Percentiles rank a stretch among this genome's conserved stretches.
Conservation (phyloP, 2,797 vertebrate species). For the Chelonia mydas region DNA sequence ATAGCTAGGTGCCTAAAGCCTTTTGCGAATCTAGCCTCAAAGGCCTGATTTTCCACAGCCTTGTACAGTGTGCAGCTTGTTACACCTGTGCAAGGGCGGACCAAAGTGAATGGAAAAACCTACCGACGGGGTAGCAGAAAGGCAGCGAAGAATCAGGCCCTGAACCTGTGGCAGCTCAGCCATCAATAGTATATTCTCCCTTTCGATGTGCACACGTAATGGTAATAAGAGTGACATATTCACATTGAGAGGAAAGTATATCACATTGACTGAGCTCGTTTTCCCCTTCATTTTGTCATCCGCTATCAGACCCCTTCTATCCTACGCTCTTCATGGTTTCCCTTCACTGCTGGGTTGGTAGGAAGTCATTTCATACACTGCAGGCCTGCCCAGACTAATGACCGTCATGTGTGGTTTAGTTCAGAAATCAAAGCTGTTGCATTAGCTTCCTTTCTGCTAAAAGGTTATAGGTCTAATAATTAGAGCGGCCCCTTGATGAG, state of each 20-base stretch:
- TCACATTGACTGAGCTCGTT: neutral
- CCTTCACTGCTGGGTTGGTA: slow-evolving; percentile 17
- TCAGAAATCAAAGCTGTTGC: slow-evolving; percentile 16
- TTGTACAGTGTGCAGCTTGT: neutral
- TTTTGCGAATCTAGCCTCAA: neutral
- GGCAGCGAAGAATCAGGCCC: neutral
- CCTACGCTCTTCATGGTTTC: neutral
- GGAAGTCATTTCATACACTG: slow-evolving; percentile 38
- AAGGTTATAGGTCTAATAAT: slow-evolving; percentile 47
- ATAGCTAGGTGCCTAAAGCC: neutral
- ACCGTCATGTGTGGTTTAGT: slow-evolving; percentile 4
- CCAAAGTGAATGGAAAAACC: neutral
- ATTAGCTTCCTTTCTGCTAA: slow-evolving; percentile 27
- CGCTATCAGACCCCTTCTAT: neutral
- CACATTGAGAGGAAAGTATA: neutral
- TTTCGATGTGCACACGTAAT: rapidly evolving
- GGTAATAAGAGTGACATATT: neutral
- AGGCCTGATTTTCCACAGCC: neutral
- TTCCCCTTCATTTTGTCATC: slow-evolving; percentile 26
- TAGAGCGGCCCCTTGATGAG: slow-evolving; percentile 7
- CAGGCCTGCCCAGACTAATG: slow-evolving; percentile 26
- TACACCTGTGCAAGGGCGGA: neutral
- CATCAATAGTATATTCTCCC: neutral
- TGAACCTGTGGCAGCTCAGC: neutral
- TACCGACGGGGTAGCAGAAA: neutral